Base-by-base conservation (phyloP, 2,113 vertebrate genomes). In the Anoplopoma fimbria region DNA sequence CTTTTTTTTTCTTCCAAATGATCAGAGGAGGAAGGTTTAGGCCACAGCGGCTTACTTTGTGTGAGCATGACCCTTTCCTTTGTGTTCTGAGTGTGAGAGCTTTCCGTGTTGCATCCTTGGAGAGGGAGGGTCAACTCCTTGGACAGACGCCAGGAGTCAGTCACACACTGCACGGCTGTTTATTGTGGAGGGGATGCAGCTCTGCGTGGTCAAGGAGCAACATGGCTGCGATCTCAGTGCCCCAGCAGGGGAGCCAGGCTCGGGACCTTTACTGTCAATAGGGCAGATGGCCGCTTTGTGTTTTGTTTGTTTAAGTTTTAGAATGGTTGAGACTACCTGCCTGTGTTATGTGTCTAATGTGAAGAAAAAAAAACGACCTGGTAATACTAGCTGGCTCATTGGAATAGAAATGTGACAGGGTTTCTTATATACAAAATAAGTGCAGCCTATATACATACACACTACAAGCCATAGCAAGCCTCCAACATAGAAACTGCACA, bases 11-110 rank as follows among this genome's bases (percentile, higher is more conserved):
- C n/a, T n/a, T n/a, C n/a, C 33, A 13, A 67, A 57, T 51, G 68
- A 82, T 75, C 40, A 62, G 23, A 53, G 42, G 58, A 67, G 75
- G 31, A 79, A 58, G 31, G 53, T 80, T n/a, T 61, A 36, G 64
- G 74, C 14, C 36, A 6, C 60, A 6, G 34, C 25, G 27, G 69
- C 27, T 75, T 63, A 63, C 25, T 81, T 62, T 58, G 38, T 71
- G 36, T 64, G 64, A 90, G 79, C 53, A 71, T 91, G 91, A 90
- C 86, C 92, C 55, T 15, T 83, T 83, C 70, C 89, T 92, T 75
- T 79, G 82, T 91, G 87, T 1, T 0, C 82, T 40, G 79, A 89
- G 87, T 84, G 45, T 31, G 34, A 58, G 62, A 23, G 34, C 33
- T 84, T 47, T 77, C 83, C 76, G 55, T 67, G 76, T 58, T 75